A percentile compares a stretch with the other conserved stretches of the same genome.
phyloP scores from a whole-genome alignment of 2,888 invertebrate species.

The Yponomeuta malinellus region DNA sequence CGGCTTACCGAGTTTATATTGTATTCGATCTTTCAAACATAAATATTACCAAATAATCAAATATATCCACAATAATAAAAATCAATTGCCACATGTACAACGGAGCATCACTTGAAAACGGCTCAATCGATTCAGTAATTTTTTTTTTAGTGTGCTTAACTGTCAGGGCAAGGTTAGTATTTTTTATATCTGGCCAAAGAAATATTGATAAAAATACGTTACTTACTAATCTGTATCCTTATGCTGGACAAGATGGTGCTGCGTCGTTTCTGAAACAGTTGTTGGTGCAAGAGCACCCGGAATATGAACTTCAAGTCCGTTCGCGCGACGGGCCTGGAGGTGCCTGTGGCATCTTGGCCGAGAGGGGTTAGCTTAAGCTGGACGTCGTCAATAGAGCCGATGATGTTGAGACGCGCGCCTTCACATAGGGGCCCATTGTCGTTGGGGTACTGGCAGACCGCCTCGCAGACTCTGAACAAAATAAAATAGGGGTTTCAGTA shows the following conservation, averaged over 20 bases:
- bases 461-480: constrained; percentile 49
- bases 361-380: not conserved
- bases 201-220: too few relatives aligned
- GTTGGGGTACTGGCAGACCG: constrained; percentile 52
- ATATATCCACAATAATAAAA: too few relatives aligned
- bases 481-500: too few relatives aligned
- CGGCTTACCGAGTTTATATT: too few relatives aligned
- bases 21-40: too few relatives aligned
- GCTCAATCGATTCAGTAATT: too few relatives aligned
- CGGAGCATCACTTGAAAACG: too few relatives aligned
- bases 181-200: too few relatives aligned
- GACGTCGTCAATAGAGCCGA: constrained; percentile 18
- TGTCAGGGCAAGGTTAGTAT: too few relatives aligned
- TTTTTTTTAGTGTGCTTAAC: too few relatives aligned
- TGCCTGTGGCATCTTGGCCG: constrained; percentile 13
- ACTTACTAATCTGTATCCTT: constrained; percentile 49
- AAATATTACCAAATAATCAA: too few relatives aligned
- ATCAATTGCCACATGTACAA: not conserved
- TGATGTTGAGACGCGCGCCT: constrained; percentile 39
- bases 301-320: constrained; percentile 27
- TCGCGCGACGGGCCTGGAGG: constrained; percentile 41
- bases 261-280: not conserved
- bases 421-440: constrained; percentile 42
- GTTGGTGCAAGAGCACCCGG: not conserved
- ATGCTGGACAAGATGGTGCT: constrained; percentile 38